phyloP scores from a whole-genome alignment of 2,888 invertebrate genomes.

The Euplagia quadripunctaria region DNA sequence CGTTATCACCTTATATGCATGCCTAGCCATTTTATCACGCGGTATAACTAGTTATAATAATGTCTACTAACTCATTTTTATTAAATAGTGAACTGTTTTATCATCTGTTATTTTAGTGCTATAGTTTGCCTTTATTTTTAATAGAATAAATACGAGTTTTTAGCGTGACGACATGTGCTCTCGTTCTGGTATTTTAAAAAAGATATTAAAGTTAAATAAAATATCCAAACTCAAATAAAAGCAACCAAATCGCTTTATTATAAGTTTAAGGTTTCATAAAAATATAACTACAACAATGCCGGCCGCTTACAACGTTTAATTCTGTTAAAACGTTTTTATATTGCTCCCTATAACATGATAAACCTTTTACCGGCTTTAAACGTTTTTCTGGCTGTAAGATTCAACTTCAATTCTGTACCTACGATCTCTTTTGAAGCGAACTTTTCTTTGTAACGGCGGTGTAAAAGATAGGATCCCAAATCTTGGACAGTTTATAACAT shows the following conservation, averaged over 20 bases:
- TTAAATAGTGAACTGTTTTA: too few species aligned
- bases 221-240: background rate
- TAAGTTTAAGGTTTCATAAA: background rate
- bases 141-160: too few species aligned
- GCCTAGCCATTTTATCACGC: too few species aligned
- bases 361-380: constrained; percentile 51
- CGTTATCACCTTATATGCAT: too few species aligned
- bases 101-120: too few species aligned
- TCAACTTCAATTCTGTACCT: constrained; percentile 48
- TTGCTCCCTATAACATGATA: constrained; percentile 49
- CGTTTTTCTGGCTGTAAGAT: constrained; percentile 45
- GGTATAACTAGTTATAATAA: too few species aligned
- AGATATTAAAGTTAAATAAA: background rate
- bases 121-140: too few species aligned
- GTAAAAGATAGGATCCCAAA: constrained; percentile 30
- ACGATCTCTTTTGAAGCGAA: constrained; percentile 46
- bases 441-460: constrained; percentile 44
- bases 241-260: background rate
- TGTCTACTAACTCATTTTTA: too few species aligned
- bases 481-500: constrained; percentile 38
- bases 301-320: constrained; percentile 21
- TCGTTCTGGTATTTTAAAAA: background rate
- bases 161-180: too few species aligned
- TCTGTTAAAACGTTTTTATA: constrained; percentile 48
- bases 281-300: constrained; percentile 18